Evolutionary conservation across 2,797 vertebrate species (phyloP), one percentile per base, ranked within the genome.

Genomic region (Cirrhinus molitorella): DNA sequence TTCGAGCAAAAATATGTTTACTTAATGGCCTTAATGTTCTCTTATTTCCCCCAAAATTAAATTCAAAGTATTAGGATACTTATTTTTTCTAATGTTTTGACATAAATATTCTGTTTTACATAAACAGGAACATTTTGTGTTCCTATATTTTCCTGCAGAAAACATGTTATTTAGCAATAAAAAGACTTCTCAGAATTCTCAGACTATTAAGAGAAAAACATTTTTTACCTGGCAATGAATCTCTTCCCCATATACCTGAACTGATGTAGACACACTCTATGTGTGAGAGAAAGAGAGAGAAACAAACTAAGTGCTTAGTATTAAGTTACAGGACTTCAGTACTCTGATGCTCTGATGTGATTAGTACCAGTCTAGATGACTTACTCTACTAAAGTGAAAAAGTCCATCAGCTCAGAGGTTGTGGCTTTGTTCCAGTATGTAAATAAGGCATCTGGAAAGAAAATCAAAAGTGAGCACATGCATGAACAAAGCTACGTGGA

Each of bases 211-310:
- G 59, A 9, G n/a, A 8, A 2, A 66, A 70, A 12, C 1, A 4
- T 51, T 28, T n/a, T 65, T 92, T 97, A 99, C 98, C 98, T 99
- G 95, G 96, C 96, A 84, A 99, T 98, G 90, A 96, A 97, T 91
- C 98, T 93, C 85, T 99, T 99, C 37, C 98, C 98, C 97, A 98
- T 97, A 92, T 99, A 99, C 92, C 97, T 96, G 92, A 99, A 99
- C 94, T 99, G 98, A 93, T 99, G 96, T 11, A 99, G 93, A 90
- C 97, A 99, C 19, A 99, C 96, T 93, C 98, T 99, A 96, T 45
- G 21, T 3, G 19, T 43, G 11, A 74, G 51, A 70, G 23, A 84
- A 17, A 84, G 66, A 77, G 59, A 75, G 31, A 79, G 40, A 77
- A 8, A 75, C 34, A 0, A 67, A 7, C 31, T n/a, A 43, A 51